A percentile compares a stretch with the other conserved stretches of the same genome.
phyloP scores from a whole-genome alignment of 2,113 vertebrate genomes.

The Myiopsitta monachus region DNA sequence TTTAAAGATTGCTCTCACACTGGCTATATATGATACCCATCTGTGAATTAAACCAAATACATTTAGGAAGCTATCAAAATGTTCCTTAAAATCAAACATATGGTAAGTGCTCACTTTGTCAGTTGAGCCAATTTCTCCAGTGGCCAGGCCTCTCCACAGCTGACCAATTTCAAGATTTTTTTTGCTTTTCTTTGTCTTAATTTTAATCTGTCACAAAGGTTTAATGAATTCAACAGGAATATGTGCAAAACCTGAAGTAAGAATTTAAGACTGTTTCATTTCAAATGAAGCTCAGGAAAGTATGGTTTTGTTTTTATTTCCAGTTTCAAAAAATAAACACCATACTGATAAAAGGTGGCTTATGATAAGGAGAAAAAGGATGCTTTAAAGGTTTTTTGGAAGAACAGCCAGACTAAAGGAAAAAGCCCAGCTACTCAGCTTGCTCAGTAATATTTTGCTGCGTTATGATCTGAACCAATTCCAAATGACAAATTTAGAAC shows the following conservation, averaged over 20 bases:
- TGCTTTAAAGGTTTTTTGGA: not conserved
- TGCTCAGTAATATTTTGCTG: not conserved
- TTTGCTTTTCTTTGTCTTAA: not conserved
- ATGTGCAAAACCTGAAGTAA: slow-evolving; percentile 1
- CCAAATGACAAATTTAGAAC: not conserved
- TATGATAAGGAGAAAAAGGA: not conserved
- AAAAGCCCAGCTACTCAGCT: not conserved
- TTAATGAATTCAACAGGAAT: not conserved
- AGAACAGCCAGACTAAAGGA: not conserved
- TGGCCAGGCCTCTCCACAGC: slow-evolving; percentile 36
- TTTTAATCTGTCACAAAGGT: slow-evolving; percentile 39
- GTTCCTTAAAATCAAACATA: slow-evolving; percentile 72
- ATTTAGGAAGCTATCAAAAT: slow-evolving; percentile 69
- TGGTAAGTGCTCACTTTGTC: slow-evolving; percentile 45
- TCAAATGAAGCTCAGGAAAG: slow-evolving; percentile 13
- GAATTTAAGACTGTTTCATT: slow-evolving; percentile 23
- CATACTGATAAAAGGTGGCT: not conserved
- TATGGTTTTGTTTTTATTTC: not conserved
- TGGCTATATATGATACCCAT: slow-evolving; percentile 58
- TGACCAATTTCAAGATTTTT: slow-evolving; percentile 17
- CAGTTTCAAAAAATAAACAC: slow-evolving; percentile 9
- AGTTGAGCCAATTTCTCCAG: slow-evolving; percentile 29
- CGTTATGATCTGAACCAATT: not conserved
- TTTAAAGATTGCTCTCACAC: slow-evolving; percentile 53
- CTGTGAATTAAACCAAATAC: slow-evolving; percentile 68